Base-by-base conservation (phyloP, 2,797 vertebrate species). In the Myripristis murdjan region DNA sequence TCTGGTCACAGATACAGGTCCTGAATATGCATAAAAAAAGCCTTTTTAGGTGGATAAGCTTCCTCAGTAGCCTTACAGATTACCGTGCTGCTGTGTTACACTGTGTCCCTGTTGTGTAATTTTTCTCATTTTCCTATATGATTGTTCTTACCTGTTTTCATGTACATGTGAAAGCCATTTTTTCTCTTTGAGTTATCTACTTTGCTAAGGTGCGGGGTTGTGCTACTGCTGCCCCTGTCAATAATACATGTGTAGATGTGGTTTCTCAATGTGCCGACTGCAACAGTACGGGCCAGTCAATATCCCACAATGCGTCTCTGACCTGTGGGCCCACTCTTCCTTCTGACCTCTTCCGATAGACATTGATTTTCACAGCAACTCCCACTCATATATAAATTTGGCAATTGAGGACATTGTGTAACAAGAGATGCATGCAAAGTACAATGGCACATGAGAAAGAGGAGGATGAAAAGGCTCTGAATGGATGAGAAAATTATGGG, bases 231-330 rank as follows among this genome's bases (percentile, higher is more conserved):
- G n/a, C n/a, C n/a, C 78, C 70, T 86, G 87, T 91, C 90, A 87
- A 91, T 91, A 90, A 85, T 76, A 84, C 86, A 77, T 16, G 46
- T 86, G 84, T 82, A 81, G 74, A 89, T 73, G 70, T 87, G 83
- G 91, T 90, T 87, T 88, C 74, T 83, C 75, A 77, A 70, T 15
- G 54, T 23, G 47, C 65, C 80, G 66, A 54, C 66, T 84, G 70
- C 75, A 65, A 78, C 79, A 75, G 46, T 0, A 44, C 73, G 75
- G 72, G 81, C 84, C 52, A 66, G 86, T 90, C 90, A 83, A 91
- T 91, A 91, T 75, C 70, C 79, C 76, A 83, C 86, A 84, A 74
- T 76, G 70, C 54, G 88, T 85, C 87, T 84, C 77, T 91, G 87
- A 92, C 88, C 87, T 85, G 80, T 84, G 82, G 79, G 68, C 83